Conservation (phyloP, 2,888 invertebrate genomes). For the Drosophila birchii region DNA sequence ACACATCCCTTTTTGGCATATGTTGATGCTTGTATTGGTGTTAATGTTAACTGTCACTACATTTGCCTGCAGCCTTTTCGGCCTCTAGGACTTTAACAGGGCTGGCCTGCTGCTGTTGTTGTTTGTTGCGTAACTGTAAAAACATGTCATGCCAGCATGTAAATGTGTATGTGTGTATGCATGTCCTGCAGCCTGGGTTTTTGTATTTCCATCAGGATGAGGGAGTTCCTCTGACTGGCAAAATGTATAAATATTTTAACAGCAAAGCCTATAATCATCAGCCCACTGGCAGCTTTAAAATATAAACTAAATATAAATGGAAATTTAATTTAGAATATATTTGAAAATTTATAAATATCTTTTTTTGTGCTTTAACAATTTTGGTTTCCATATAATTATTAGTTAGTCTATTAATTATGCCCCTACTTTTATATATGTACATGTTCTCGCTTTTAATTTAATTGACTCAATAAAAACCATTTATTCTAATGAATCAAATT, state of each 20-base stretch:
- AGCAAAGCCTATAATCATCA: slow-evolving; percentile 55
- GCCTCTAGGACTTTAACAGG: slow-evolving; percentile 16
- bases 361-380: neutral
- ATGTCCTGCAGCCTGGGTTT: slow-evolving; percentile 50
- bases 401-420: neutral
- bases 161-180: slow-evolving; percentile 27
- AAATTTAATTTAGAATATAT: neutral
- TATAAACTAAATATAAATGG: too few relatives aligned
- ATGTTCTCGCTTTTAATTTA: too few relatives aligned
- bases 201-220: slow-evolving; percentile 54
- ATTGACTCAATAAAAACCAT: neutral
- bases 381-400: neutral
- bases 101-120: slow-evolving; percentile 29
- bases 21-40: slow-evolving; percentile 76
- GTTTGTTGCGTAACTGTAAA: slow-evolving; percentile 75
- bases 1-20: slow-evolving; percentile 46
- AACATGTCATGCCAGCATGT: slow-evolving; percentile 54
- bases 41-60: slow-evolving; percentile 78
- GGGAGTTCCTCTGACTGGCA: slow-evolving; percentile 5
- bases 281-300: neutral
- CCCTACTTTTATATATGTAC: too few relatives aligned
- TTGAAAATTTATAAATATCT: too few relatives aligned
- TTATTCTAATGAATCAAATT: neutral
- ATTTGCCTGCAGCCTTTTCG: slow-evolving; percentile 45
- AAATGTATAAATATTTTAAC: slow-evolving; percentile 53